Evolutionary conservation across 2,797 vertebrate species (phyloP), one percentile per base, ranked within the genome.

Genomic region (Clarias fuscus): DNA sequence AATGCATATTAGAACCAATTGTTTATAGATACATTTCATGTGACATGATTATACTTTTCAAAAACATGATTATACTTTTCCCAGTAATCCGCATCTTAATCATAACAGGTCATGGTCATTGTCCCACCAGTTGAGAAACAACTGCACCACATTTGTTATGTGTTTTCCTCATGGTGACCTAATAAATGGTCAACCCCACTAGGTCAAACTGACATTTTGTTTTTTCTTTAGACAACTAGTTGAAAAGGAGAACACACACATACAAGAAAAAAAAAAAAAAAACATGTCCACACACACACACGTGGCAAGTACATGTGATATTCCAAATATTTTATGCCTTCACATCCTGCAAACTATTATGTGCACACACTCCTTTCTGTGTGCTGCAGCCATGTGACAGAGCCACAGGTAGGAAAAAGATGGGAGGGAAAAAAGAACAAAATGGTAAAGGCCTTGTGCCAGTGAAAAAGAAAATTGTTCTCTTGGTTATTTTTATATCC

Each of bases 301-400:
- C 18, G 17, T 61, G 18, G 22, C 17, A 48, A 24, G 70, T 43
- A 11, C 40, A 73, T n/a, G 40, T 73, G 71, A 76, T 76, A 3
- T 27, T 76, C 1, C 4, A 18, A 27, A 24, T 53, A 53, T n/a
- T 17, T 53, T 53, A 75, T 14, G 6, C 18, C 13, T 56, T 76
- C 4, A 76, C 13, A 24, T 71, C 68, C 68, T 5, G 68, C 7
- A 73, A 73, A 48, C 71, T 15, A 59, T 7, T 56, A 72, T 43
- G 22, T 43, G 73, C 73, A 75, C n/a, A 10, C 75, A 33, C 53
- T 76, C n/a, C n/a, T 58, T 76, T 58, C n/a, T 30, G 73, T 76
- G 30, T 76, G 7, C 27, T 30, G 17, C 73, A 76, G 7, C 27
- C 48, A 76, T 58, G 73, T 30, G n/a, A 76, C n/a, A 76, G 15